Evolutionary conservation across 1,140 invertebrate species (phyloP).

Genomic region (Heliconius eleuchia): DNA sequence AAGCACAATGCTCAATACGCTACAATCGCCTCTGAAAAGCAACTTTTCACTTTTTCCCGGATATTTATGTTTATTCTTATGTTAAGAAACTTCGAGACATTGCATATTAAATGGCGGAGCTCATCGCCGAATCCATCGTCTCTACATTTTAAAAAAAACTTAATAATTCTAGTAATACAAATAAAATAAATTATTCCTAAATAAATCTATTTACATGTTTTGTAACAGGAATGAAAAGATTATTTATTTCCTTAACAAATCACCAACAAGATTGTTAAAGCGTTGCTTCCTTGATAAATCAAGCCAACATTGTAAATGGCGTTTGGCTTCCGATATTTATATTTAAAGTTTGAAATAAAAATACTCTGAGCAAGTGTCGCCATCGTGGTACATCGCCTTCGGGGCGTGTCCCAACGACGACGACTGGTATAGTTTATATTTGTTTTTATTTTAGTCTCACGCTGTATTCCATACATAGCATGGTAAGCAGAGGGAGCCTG

Average conservation of each 20-base stretch:
- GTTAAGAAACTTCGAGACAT: too few relatives aligned
- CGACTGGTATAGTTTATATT: too few relatives aligned
- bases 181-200: neutral
- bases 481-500: too few relatives aligned
- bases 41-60: too few relatives aligned
- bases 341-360: neutral
- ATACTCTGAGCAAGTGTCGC: neutral
- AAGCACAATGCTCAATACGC: too few relatives aligned
- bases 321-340: slow-evolving; percentile 23
- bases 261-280: slow-evolving; percentile 4
- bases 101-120: too few relatives aligned
- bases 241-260: slow-evolving; percentile 19
- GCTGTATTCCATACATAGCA: neutral
- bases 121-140: too few relatives aligned
- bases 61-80: too few relatives aligned
- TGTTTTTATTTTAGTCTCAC: neutral
- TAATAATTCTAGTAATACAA: neutral
- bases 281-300: slow-evolving; percentile 22
- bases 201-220: neutral
- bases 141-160: too few relatives aligned
- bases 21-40: too few relatives aligned
- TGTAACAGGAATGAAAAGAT: slow-evolving; percentile 1
- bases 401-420: neutral
- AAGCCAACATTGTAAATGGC: slow-evolving; percentile 24
- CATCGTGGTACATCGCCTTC: neutral